A percentile compares a stretch with the other conserved stretches of the same genome.
These are phyloP conservation scores for Aptenodytes forsteri DNA, from an alignment of 2,113 vertebrate species.

Conservation along the genomic window DNA sequence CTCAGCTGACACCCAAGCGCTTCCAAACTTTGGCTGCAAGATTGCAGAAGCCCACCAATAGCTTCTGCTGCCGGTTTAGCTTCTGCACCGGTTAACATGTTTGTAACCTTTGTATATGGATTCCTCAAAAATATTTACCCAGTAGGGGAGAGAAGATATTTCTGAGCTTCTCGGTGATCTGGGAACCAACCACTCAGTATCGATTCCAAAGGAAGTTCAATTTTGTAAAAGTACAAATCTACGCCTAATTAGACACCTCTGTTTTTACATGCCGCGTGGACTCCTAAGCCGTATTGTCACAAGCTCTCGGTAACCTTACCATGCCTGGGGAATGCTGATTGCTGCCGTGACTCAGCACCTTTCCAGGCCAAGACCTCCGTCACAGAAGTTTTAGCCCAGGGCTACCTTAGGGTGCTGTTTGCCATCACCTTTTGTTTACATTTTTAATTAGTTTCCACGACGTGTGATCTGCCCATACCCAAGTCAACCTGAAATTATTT, in stretches of 20 bases:
- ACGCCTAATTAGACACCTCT: not conserved
- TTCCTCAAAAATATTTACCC: not conserved
- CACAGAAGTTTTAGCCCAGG: not conserved
- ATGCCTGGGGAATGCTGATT: not conserved
- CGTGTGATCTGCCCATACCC: too few relatives aligned
- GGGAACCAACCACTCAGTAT: not conserved
- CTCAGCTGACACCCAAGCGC: not conserved
- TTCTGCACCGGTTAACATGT: not conserved
- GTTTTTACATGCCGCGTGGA: not conserved
- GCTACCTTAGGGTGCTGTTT: accelerated
- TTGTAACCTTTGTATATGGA: not conserved
- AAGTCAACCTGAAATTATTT: not conserved
- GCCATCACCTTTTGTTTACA: not conserved
- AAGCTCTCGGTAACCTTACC: not conserved
- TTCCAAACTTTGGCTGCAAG: not conserved
- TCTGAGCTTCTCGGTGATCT: not conserved
- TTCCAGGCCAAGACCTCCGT: not conserved
- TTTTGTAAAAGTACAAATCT: not conserved
- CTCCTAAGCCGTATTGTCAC: not conserved
- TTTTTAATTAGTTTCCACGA: not conserved
- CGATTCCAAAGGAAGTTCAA: not conserved
- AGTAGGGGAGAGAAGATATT: not conserved
- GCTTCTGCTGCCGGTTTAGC: not conserved
- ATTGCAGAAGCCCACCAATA: not conserved
- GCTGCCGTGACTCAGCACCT: accelerated